These are phyloP conservation scores for Oreotrochilus melanogaster DNA, from an alignment of 2,113 vertebrate species.

Conservation along the genomic window DNA sequence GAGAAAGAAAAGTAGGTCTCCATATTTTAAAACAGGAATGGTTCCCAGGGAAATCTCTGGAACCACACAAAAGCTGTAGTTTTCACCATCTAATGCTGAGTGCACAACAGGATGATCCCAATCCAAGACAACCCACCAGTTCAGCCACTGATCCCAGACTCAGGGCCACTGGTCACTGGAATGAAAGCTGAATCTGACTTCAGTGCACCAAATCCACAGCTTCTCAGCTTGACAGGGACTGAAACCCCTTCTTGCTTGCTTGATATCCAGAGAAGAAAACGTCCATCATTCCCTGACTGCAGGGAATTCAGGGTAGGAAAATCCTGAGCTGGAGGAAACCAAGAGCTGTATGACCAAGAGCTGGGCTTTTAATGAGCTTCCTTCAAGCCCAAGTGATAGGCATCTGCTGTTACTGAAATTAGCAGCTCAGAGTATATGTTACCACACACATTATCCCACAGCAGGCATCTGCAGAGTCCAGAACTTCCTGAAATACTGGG, in stretches of 20 bases:
- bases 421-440: not conserved
- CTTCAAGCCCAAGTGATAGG: not conserved
- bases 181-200: not conserved
- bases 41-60: not conserved
- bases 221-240: not conserved
- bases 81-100: not conserved
- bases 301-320: not conserved
- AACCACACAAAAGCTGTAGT: not conserved
- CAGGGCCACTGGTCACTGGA: not conserved
- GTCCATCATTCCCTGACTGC: not conserved
- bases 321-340: not conserved
- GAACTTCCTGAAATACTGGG: conserved; percentile 57
- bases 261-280: not conserved
- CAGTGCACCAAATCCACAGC: not conserved
- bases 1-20: not conserved
- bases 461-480: conserved; percentile 23
- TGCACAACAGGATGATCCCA: not conserved
- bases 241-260: not conserved
- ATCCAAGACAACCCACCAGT: not conserved
- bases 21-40: not conserved
- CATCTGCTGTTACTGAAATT: conserved; percentile 39
- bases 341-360: not conserved
- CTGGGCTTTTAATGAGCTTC: not conserved
- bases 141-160: not conserved
- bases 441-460: not conserved